Evolutionary conservation across 2,113 vertebrate species (phyloP).

Genomic region (Pavo muticus): DNA sequence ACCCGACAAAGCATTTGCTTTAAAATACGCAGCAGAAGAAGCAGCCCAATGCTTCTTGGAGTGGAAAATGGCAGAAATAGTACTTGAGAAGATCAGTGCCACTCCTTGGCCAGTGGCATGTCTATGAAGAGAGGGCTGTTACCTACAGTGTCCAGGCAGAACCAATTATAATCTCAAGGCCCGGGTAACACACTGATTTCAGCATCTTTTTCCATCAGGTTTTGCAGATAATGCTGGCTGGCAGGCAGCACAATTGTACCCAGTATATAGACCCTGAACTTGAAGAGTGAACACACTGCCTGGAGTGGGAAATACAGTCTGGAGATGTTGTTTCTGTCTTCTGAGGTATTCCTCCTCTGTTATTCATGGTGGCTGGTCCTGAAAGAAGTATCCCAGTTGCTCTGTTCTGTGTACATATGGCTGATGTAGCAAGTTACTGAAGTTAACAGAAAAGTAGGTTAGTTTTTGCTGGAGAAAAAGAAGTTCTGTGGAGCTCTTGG

Average conservation of each 20-base stretch:
- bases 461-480: not conserved
- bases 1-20: not conserved
- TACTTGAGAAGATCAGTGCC: fast-evolving
- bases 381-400: not conserved
- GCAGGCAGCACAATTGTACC: not conserved
- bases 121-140: not conserved
- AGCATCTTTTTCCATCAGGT: not conserved
- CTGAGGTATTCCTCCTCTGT: not conserved
- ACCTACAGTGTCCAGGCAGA: not conserved
- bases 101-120: not conserved
- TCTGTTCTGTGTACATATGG: not conserved
- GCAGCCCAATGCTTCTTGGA: not conserved
- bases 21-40: not conserved
- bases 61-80: not conserved
- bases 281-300: not conserved
- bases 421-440: not conserved
- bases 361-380: not conserved
- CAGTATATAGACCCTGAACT: not conserved
- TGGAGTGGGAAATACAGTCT: not conserved
- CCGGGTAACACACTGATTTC: not conserved
- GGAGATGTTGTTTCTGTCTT: not conserved
- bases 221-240: not conserved
- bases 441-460: not conserved
- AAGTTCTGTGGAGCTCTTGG: not conserved
- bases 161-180: not conserved